phyloP scores from a whole-genome alignment of 2,113 vertebrate genomes.

The Nothobranchius furzeri region DNA sequence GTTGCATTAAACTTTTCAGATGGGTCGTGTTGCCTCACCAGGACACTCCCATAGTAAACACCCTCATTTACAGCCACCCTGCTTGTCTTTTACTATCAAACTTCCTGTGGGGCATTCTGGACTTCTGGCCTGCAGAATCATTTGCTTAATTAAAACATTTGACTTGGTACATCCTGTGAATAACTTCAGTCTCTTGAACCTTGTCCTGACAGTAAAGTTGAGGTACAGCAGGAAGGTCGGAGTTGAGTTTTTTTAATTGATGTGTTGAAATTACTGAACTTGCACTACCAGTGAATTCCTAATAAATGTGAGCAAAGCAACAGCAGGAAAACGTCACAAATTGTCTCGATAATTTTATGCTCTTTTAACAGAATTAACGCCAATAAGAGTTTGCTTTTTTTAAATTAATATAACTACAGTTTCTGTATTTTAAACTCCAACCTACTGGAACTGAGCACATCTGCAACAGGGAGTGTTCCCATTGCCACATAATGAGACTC shows the following conservation, averaged over 20 bases:
- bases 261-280: conserved; percentile 3
- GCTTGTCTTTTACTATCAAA: conserved; percentile 48
- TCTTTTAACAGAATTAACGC: background rate
- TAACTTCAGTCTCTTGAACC: conserved; percentile 31
- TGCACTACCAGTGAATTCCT: conserved; percentile 28
- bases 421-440: conserved; percentile 44
- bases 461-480: conserved; percentile 56
- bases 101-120: conserved; percentile 11
- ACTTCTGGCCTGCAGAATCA: background rate
- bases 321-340: conserved; percentile 26
- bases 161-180: conserved; percentile 63
- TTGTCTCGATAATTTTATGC: conserved; percentile 21
- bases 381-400: background rate
- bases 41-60: conserved; percentile 76
- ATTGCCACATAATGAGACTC: conserved; percentile 3
- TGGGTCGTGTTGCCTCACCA: conserved; percentile 52
- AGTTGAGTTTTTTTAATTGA: conserved; percentile 2
- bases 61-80: conserved; percentile 31
- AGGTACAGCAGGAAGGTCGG: background rate
- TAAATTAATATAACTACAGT: conserved; percentile 16
- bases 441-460: conserved; percentile 51
- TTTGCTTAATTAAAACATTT: conserved; percentile 18
- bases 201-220: background rate
- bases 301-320: conserved; percentile 25
- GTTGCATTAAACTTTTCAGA: conserved; percentile 39